phyloP scores from a whole-genome alignment of 1,140 invertebrate genomes.

The Achatina immaculata region DNA sequence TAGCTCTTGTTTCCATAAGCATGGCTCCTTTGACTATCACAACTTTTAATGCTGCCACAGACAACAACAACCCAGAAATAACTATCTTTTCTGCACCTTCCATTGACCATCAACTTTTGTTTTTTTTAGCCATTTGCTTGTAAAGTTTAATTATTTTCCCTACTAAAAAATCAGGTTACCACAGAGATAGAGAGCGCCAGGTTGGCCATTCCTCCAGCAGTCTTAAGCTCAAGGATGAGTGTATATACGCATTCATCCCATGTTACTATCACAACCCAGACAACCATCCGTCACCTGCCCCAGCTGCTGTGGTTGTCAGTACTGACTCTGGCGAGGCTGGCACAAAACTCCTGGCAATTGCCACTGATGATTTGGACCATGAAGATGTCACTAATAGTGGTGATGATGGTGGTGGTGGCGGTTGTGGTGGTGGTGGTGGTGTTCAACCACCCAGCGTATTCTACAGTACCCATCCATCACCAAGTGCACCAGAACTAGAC shows the following conservation, averaged over 20 bases:
- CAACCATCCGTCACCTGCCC: constrained; percentile 22
- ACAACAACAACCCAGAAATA: too few relatives aligned
- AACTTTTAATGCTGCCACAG: too few relatives aligned
- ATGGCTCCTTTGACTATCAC: too few relatives aligned
- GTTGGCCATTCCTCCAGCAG: neutral
- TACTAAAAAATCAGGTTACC: constrained; percentile 9
- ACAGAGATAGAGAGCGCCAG: constrained; percentile 23
- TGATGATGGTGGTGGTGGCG: neutral
- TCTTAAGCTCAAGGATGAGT: constrained; percentile 32
- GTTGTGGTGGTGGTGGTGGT: too few relatives aligned
- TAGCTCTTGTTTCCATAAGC: too few relatives aligned
- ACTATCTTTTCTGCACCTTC: too few relatives aligned
- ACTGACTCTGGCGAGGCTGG: constrained; percentile 43
- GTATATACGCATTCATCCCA: constrained; percentile 35
- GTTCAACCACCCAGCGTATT: constrained; percentile 34
- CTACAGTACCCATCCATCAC: constrained; percentile 40
- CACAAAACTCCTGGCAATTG: constrained; percentile 44
- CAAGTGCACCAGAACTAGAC: constrained; percentile 49
- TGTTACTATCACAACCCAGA: constrained; percentile 20
- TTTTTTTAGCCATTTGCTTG: too few relatives aligned
- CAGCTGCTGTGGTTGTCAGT: constrained; percentile 32
- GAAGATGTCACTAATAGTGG: neutral
- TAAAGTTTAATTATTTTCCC: too few relatives aligned
- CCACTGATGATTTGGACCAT: constrained; percentile 42
- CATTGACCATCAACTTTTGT: too few relatives aligned